A percentile compares a stretch with the other conserved stretches of the same genome.
Conservation (phyloP, 2,797 vertebrate species). For the Hafferia zeledoni region DNA sequence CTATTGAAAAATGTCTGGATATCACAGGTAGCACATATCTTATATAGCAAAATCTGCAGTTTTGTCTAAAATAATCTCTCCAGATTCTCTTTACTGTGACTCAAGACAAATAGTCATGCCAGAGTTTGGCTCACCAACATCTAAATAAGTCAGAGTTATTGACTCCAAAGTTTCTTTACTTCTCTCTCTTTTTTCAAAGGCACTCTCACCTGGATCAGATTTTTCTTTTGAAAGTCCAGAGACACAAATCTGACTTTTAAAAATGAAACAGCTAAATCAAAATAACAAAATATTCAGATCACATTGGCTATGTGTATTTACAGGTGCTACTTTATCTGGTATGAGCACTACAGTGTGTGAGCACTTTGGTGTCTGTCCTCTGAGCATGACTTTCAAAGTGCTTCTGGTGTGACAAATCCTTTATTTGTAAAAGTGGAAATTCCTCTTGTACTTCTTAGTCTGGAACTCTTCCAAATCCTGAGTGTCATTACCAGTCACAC, state of each 20-base stretch:
- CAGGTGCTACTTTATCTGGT: neutral
- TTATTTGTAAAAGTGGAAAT: neutral
- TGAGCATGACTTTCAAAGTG: neutral
- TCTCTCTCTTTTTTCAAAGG: neutral
- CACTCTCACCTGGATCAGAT: accelerated
- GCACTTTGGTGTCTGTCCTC: neutral
- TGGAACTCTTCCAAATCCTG: neutral
- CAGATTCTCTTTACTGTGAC: neutral
- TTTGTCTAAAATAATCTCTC: neutral
- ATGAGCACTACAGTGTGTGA: neutral
- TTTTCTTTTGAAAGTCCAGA: neutral
- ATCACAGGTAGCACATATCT: neutral
- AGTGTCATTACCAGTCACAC: neutral
- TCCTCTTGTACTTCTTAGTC: neutral
- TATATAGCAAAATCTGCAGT: neutral
- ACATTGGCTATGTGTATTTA: neutral
- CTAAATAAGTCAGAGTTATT: neutral
- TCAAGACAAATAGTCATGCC: neutral
- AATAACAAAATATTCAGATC: neutral
- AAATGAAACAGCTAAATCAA: neutral
- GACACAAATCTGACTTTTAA: neutral
- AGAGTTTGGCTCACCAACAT: neutral
- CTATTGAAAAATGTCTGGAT: neutral
- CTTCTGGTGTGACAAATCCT: neutral
- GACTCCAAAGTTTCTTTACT: neutral